Base-by-base conservation (phyloP, 2,113 vertebrate genomes). In the Lycocorax pyrrhopterus region DNA sequence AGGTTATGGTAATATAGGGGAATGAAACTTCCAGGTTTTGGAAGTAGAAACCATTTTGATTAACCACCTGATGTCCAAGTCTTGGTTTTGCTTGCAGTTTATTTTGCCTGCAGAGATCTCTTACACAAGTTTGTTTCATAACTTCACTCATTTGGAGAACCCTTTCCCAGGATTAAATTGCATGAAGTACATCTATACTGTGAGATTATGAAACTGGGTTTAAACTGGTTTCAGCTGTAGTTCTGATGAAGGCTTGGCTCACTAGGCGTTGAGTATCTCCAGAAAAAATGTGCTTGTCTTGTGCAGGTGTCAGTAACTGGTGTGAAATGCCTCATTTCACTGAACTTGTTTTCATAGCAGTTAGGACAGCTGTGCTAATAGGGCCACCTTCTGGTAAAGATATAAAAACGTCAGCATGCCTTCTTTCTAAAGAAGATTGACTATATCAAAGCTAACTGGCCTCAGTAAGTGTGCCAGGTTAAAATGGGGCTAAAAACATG, bases 381-480 rank as follows among this genome's bases (percentile, higher is more conserved):
- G 94, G 44, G 93, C 89, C 94, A 92, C 69, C 96, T 94, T 92
- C 89, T 96, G 96, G 93, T 84, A 84, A 84, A 86, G 58, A 53
- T 8, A 20, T 2, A 60, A 82, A 90, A 91, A 56, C 11, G 53
- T 30, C 41, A 49, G 41, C 4, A 5, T 37, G 16, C 37, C 19
- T 69, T 60, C 26, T 64, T 52, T 46, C 20, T 16, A 35, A 53
- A 79, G 19, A 3, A 1, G 7, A 13, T 55, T 49, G n/a, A n/a
- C 35, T 64, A 2, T 66, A 14, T n/a, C 0, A 0, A 30, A n/a
- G 39, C 43, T 62, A 67, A 52, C n/a, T 32, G 56, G 23, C 9
- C 21, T 63, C 53, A 26, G 27, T 67, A 43, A 58, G 23, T 56
- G 16, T 66, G 60, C 4, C 4, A 47, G 35, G 19, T 33, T 84